Percentiles rank a stretch among this genome's conserved stretches.
These are phyloP conservation scores for Neelides sp. DNA, from an alignment of 1,140 invertebrate species.

Conservation along the genomic window DNA sequence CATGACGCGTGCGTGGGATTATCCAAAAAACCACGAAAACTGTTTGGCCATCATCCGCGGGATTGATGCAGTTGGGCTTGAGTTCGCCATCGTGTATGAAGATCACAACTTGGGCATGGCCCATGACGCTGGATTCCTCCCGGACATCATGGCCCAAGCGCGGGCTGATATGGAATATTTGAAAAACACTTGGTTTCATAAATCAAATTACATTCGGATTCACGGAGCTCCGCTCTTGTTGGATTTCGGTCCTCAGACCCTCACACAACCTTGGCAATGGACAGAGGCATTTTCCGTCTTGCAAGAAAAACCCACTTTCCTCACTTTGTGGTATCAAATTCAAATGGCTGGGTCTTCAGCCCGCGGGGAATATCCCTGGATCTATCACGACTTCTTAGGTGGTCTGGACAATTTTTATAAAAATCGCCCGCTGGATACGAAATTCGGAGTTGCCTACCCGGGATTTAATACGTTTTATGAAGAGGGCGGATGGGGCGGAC, in stretches of 20 bases:
- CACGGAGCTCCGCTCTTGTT: slow-evolving; percentile 16
- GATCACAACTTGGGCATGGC: slow-evolving; percentile 23
- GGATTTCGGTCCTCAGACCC: slow-evolving; percentile 23
- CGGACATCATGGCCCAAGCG: slow-evolving; percentile 12
- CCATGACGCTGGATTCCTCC: slow-evolving; percentile 20
- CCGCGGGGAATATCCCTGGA: slow-evolving; percentile 23
- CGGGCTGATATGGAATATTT: slow-evolving; percentile 21
- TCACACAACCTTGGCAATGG: slow-evolving; percentile 15
- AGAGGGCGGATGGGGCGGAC: slow-evolving; percentile 11
- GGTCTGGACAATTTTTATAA: slow-evolving; percentile 19
- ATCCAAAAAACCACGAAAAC: slow-evolving; percentile 20
- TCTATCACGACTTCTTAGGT: slow-evolving; percentile 19
- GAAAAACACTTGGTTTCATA: slow-evolving; percentile 16
- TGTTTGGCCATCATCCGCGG: slow-evolving; percentile 14
- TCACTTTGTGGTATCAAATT: slow-evolving; percentile 21
- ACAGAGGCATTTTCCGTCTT: slow-evolving; percentile 12
- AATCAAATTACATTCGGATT: slow-evolving; percentile 17
- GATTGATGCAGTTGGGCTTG: slow-evolving; percentile 10
- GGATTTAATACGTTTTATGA: slow-evolving; percentile 18
- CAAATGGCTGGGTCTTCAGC: neutral
- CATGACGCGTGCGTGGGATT: slow-evolving; percentile 20
- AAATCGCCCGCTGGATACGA: slow-evolving; percentile 5
- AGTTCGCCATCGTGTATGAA: slow-evolving; percentile 24
- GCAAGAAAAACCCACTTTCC: slow-evolving; percentile 13
- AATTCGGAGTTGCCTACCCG: slow-evolving; percentile 18